Evolutionary conservation across 2,888 invertebrate species (phyloP), one percentile per base, ranked within the genome.

Genomic region (Orchesella flavescens): DNA sequence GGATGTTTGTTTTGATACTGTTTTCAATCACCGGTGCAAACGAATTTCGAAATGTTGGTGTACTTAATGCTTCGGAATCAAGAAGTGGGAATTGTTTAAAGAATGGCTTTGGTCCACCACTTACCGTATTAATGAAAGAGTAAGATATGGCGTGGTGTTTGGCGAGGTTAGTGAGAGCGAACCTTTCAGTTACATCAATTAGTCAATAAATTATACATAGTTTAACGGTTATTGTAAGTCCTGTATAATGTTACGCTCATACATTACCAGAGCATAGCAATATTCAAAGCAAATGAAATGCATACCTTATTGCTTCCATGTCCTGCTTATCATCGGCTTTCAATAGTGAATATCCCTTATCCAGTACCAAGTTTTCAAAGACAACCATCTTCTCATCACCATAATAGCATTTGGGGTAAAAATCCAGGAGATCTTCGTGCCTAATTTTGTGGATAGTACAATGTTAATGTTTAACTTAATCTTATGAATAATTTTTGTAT

Each of bases 351-450:
- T 61, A 86, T 1, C 76, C 75, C 10, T 80, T 74, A 15, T 83
- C 76, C 21, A 74, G 7, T 1, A 79, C 61, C 7, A 86, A 57
- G 74, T 86, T 84, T 49, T 86, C 86, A 1, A 84, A 53, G 1
- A 86, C 86, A 63, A 86, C 55, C 57, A 84, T 53, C 3, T 78
- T 24, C 10, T 75, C 69, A 68, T 84, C 80, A 57, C 66, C 86
- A 43, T 77, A 80, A 55, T 78, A 83, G 59, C 79, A 84, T 76
- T 86, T 83, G 15, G 86, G 86, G 34, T 84, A 86, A 34, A 84
- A 55, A 24, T 78, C 44, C 21, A 86, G 0, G 1, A 84, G 34
- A 1, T 76, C 49, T 2, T 49, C 61, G 5, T 34, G 49, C 17
- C 83, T 83, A 15, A 24, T n/a, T n/a, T n/a, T n/a, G n/a, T n/a